Evolutionary conservation across 2,113 vertebrate species (phyloP).

Genomic region (Gracilinanus agilis): DNA sequence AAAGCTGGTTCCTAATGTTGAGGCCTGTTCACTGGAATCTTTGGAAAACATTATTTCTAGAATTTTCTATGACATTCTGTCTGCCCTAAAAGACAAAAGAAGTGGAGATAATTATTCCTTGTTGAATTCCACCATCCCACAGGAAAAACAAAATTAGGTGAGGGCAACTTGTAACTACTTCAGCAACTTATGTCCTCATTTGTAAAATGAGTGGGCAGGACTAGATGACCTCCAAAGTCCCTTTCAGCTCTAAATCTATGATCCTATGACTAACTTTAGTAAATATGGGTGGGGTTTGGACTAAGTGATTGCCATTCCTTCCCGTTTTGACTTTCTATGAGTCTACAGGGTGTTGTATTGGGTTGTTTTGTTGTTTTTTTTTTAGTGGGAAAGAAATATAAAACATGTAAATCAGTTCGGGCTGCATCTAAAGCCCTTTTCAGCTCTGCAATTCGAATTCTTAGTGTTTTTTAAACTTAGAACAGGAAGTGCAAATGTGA

Average conservation of each 20-base stretch:
- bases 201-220: constrained; percentile 27
- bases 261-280: constrained; percentile 5
- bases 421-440: neutral
- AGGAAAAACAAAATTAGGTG: constrained; percentile 18
- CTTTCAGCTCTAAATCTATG: constrained; percentile 12
- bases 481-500: constrained; percentile 8
- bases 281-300: constrained; percentile 29
- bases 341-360: constrained; percentile 14
- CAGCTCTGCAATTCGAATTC: neutral
- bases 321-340: constrained; percentile 18
- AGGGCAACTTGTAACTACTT: constrained; percentile 9
- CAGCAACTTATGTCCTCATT: constrained; percentile 38
- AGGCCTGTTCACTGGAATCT: constrained; percentile 25
- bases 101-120: neutral
- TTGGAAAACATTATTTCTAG: constrained; percentile 28
- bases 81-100: neutral
- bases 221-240: constrained; percentile 11
- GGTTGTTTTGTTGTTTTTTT: neutral
- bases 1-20: constrained; percentile 50
- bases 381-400: neutral
- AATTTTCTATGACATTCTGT: neutral
- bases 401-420: neutral
- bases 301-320: constrained; percentile 17
- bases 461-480: constrained; percentile 46
- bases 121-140: neutral